Evolutionary conservation across 2,888 invertebrate species (phyloP), one percentile per base, ranked within the genome.

Genomic region (Nomada goodeniana): DNA sequence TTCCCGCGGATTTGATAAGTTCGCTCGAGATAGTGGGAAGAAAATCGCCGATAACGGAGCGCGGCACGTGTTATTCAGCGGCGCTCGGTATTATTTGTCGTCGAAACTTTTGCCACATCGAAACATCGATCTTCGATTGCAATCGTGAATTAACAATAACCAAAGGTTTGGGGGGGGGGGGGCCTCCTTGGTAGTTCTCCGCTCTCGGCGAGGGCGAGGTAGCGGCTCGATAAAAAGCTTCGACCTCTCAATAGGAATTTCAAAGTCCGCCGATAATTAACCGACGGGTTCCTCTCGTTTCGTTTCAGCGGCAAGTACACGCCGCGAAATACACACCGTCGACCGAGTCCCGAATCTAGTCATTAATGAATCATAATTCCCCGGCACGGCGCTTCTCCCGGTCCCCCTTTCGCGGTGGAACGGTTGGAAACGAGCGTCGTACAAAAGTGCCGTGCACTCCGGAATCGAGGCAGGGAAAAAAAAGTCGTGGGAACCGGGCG

Each of bases 341-440:
- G 81, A 81, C 81, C 82, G 82, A 69, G 82, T 74, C 68, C 79
- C 78, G 82, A 79, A 80, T 76, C 83, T 83, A 70, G 60, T 53
- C 72, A 69, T 76, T 83, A 76, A 82, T 80, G 83, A 82, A 82
- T 82, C 79, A 83, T 83, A 76, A 82, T 83, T 83, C 72, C 64
- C 65, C 82, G 83, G 79, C 82, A 59, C 59, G 70, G n/a, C 44
- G n/a, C 44, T 11, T 53, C 81, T 53, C 53, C 61, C 20, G 29
- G 20, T 52, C 9, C 9, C 15, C 10, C 26, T 13, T 13, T 18
- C 13, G 26, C 20, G n/a, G 63, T 20, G 53, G 50, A 63, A 26
- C 59, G 67, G 42, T 23, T 71, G 53, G 53, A 76, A 78, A 74
- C 75, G 69, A 76, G 81, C 77, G 29, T 13, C 20, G 71, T 36